Conservation (phyloP, 2,113 vertebrate species). For the Anguilla japonica region DNA sequence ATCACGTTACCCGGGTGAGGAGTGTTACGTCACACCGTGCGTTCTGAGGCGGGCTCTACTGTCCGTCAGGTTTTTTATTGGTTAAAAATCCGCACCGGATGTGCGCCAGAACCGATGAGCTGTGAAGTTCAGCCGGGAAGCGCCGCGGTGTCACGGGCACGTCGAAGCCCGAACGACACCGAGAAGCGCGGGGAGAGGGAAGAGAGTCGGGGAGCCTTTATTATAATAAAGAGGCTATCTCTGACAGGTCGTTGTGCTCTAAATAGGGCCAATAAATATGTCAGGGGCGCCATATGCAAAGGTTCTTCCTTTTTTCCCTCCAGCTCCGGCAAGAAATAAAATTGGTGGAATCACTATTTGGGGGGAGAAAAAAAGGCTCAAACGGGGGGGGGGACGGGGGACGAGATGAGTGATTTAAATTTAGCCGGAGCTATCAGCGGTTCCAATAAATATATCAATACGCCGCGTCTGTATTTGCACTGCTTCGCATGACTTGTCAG, state of each 20-base stretch:
- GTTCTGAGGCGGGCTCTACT: background rate
- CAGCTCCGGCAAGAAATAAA: slow-evolving; percentile 36
- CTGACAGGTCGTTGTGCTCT: slow-evolving; percentile 40
- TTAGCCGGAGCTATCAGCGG: slow-evolving; percentile 37
- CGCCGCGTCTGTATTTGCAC: slow-evolving; percentile 52
- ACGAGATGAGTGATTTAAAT: slow-evolving; percentile 47
- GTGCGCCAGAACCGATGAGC: background rate
- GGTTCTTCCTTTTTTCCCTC: slow-evolving; percentile 26
- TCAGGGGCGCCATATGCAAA: slow-evolving; percentile 37
- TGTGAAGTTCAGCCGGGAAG: background rate
- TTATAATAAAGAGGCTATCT: slow-evolving; percentile 32
- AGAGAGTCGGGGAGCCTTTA: background rate
- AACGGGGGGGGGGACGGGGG: slow-evolving; percentile 13
- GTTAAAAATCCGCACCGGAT: background rate
- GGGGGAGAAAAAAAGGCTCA: slow-evolving; percentile 43
- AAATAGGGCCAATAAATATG: slow-evolving; percentile 50
- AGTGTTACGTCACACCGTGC: background rate
- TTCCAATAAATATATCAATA: slow-evolving; percentile 62
- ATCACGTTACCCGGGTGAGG: background rate
- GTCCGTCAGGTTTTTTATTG: background rate
- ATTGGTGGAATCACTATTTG: slow-evolving; percentile 41
- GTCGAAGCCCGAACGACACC: background rate
- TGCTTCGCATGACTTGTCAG: slow-evolving; percentile 54
- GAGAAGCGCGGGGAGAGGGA: background rate
- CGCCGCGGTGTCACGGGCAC: too few species aligned